Evolutionary conservation across 2,113 vertebrate genomes (phyloP), one percentile per base, ranked within the genome.

Genomic region (Melanocharis versteri): DNA sequence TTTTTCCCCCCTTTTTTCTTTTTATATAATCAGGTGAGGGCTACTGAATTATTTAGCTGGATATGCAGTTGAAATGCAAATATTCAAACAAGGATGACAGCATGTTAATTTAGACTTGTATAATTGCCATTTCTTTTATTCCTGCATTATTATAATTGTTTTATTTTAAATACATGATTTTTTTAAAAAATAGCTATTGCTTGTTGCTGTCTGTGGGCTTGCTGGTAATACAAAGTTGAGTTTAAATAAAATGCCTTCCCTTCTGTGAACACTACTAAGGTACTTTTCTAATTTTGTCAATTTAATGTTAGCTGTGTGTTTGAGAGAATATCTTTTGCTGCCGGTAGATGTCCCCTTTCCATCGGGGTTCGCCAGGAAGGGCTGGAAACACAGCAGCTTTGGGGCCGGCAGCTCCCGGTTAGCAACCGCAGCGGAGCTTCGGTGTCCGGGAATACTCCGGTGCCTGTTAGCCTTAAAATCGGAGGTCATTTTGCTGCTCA

Each of bases 301-400:
- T 57, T 35, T 72, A 37, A 42, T 30, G 23, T 42, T 35, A 47
- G 14, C 26, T 30, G 42, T 40, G 56, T 26, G 17, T 81, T 78
- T 56, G 48, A 31, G 37, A 31, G 8, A 56, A 7, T 66, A 12
- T 26, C 2, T 50, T 76, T 69, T 42, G 33, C n/a, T 35, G 39
- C 93, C 96, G 48, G 87, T 24, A 97, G 97, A 84, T 96, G 97
- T 87, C 96, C 37, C 70, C 66, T 77, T 65, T 45, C 8, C 11
- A 91, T 44, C 87, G 70, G 47, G 6, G 6, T 51, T 96, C 10
- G 30, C 20, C 11, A 11, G 31, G 4, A 15, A 14, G 1, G 5
- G 1, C 10, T 37, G 9, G 30, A 39, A 65, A 10, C 9, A 8
- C 6, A 35, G 6, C 12, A 3, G 24, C 33, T 15, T 15, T 4